These are phyloP conservation scores for Florisuga fusca DNA, from an alignment of 2,797 vertebrate species.

Conservation along the genomic window DNA sequence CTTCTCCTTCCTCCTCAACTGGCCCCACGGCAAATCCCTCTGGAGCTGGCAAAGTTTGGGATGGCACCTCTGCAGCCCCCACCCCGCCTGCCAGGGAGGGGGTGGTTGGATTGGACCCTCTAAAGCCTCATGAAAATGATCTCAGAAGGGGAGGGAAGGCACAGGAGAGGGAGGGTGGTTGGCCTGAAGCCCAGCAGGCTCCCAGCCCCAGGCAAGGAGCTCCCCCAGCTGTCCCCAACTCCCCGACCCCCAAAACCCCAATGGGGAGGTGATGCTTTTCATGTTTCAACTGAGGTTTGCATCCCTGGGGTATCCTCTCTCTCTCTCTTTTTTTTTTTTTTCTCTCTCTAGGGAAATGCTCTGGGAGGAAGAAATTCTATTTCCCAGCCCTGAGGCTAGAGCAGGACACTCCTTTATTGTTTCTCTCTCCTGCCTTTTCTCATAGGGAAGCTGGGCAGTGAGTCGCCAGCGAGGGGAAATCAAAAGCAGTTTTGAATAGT, in stretches of 20 bases:
- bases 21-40: neutral
- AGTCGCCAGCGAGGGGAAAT: neutral
- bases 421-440: neutral
- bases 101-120: neutral
- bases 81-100: neutral
- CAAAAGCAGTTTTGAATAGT: neutral
- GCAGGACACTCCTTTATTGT: neutral
- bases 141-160: neutral
- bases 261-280: rapidly evolving
- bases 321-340: neutral
- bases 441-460: neutral
- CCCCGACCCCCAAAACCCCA: neutral
- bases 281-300: neutral
- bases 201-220: neutral
- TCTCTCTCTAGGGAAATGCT: neutral
- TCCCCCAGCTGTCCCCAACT: conserved; percentile 45
- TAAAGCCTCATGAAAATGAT: neutral
- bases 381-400: neutral
- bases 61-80: neutral
- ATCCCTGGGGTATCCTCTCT: neutral
- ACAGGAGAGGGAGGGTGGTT: neutral
- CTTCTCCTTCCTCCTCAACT: neutral
- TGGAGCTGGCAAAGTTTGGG: neutral
- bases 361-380: neutral
- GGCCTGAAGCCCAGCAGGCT: neutral